Percentiles rank a stretch among this genome's conserved stretches.
phyloP scores from a whole-genome alignment of 2,797 vertebrate genomes.

The Coranthus polyacanthus region DNA sequence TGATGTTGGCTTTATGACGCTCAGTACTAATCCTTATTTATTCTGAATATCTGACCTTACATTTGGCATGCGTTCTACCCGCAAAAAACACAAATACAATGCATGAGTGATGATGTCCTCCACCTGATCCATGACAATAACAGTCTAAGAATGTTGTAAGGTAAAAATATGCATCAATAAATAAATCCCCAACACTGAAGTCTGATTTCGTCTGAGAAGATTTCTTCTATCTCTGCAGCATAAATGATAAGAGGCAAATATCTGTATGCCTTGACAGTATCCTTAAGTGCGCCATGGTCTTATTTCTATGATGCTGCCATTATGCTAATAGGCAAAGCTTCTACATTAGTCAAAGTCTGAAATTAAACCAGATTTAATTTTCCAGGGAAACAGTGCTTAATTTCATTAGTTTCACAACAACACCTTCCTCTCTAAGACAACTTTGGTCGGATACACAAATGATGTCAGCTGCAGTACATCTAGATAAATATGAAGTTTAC shows the following conservation, averaged over 20 bases:
- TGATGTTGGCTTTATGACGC: slow-evolving; percentile 48
- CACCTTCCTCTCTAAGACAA: neutral
- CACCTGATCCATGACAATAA: neutral
- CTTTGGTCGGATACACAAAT: slow-evolving; percentile 5
- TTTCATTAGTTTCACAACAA: slow-evolving; percentile 29
- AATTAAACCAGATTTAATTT: slow-evolving; percentile 32
- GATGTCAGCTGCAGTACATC: slow-evolving; percentile 18
- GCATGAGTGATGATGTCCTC: slow-evolving; percentile 30
- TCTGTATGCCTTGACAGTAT: slow-evolving; percentile 11
- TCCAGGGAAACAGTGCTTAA: slow-evolving; percentile 25
- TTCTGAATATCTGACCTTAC: slow-evolving; percentile 43
- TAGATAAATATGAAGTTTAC: slow-evolving; percentile 8
- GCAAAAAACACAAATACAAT: slow-evolving; percentile 14
- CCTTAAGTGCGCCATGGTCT: slow-evolving; percentile 19
- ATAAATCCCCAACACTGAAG: no score
- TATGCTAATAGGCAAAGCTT: slow-evolving; percentile 38
- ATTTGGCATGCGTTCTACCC: slow-evolving; percentile 9
- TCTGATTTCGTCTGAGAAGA: neutral
- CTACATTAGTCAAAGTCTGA: slow-evolving; percentile 38
- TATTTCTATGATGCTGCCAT: slow-evolving; percentile 37
- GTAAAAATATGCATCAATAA: neutral
- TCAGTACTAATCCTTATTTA: slow-evolving; percentile 46
- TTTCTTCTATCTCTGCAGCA: slow-evolving; percentile 7
- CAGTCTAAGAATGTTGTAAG: neutral
- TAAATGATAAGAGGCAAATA: slow-evolving; percentile 11